Conservation (phyloP, 2,888 invertebrate genomes). For the Pristionchus japonicus region DNA sequence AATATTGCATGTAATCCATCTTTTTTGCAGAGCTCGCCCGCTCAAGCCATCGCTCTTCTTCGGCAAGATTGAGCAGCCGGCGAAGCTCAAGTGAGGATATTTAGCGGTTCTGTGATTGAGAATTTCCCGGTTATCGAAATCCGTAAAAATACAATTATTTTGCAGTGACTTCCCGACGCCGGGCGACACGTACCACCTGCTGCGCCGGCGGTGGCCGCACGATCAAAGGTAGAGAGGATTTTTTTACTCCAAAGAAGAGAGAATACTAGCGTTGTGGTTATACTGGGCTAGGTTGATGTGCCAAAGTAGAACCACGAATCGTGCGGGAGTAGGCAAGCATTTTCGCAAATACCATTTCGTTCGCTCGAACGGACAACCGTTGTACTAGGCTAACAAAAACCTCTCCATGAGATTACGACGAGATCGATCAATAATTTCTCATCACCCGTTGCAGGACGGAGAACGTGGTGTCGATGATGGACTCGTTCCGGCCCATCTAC, state of each 20-base stretch:
- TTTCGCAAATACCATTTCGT: too few relatives aligned
- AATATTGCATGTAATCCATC: too few relatives aligned
- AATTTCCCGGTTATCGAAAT: background rate
- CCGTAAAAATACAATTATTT: background rate
- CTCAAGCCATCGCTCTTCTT: constrained; percentile 13
- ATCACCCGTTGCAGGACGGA: background rate
- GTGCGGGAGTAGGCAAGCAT: too few relatives aligned
- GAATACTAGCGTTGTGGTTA: too few relatives aligned
- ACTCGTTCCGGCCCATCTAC: constrained; percentile 40
- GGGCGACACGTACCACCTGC: background rate
- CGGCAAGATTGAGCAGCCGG: constrained; percentile 31
- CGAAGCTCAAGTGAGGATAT: background rate
- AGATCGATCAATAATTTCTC: too few relatives aligned
- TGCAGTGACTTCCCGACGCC: constrained; percentile 35
- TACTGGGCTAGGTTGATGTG: too few relatives aligned
- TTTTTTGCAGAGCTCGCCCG: background rate
- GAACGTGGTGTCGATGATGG: constrained; percentile 42
- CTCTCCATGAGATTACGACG: too few relatives aligned
- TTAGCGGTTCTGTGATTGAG: too few relatives aligned
- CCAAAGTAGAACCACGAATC: too few relatives aligned
- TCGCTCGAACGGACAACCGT: too few relatives aligned
- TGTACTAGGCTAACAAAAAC: too few relatives aligned
- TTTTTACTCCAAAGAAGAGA: background rate
- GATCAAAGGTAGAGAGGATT: background rate
- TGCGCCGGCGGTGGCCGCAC: constrained; percentile 11